Evolutionary conservation across 2,888 invertebrate genomes (phyloP), one percentile per base, ranked within the genome.

Genomic region (Rosalia funebris): DNA sequence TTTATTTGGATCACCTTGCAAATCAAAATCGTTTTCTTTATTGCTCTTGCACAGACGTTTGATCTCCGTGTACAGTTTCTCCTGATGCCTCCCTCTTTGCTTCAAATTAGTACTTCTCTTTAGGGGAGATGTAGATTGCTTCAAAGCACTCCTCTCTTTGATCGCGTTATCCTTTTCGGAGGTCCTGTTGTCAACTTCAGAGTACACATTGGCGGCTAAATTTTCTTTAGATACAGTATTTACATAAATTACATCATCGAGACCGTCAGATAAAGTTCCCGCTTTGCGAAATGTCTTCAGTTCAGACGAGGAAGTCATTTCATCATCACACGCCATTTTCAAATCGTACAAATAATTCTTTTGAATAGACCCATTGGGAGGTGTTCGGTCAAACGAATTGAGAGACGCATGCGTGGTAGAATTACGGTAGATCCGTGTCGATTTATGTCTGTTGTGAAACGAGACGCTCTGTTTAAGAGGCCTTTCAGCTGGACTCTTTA

Each of bases 401-500:
- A 46, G 9, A n/a, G 5, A 46, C n/a, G 20, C 15, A 19, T 1
- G 12, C 12, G 19, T 25, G 3, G 12, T 46, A 16, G 46, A 31
- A 19, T 46, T 32, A 15, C 45, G 14, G 14, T 14, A 44, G 2
- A 44, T 25, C 19, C 10, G 16, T 32, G 31, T 31, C n/a, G 46
- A 46, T 10, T 46, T 31, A 46, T n/a, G 20, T 32, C 31, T 46
- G 10, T 14, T 32, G 4, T 46, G 12, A 14, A 46, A 46, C 2
- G 46, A 46, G 15, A 5, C 10, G 5, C 10, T 46, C 0, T 14
- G 32, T 16, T 16, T 46, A 10, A 46, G 15, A 9, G 25, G 25
- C 4, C 32, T 1, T 32, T 32, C 46, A 15, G 14, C 34, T 46
- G n/a, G 46, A 31, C 83, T 73, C 84, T 85, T 4, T 84, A 84